These are phyloP conservation scores for Trichopoda pennipes DNA, from an alignment of 2,888 invertebrate species.

Conservation along the genomic window DNA sequence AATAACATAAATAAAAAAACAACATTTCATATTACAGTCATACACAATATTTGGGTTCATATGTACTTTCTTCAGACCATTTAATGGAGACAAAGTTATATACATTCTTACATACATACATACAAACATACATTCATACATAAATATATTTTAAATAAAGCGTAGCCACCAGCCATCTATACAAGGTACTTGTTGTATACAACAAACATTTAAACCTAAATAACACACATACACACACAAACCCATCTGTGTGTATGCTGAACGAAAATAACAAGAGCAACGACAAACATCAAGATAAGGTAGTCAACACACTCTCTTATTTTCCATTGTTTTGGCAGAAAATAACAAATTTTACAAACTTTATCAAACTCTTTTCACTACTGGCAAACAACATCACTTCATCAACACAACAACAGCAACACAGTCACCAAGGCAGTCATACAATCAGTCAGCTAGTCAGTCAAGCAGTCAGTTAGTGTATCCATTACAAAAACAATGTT, in stretches of 20 bases:
- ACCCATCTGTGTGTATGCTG: slow-evolving; percentile 12
- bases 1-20: not conserved
- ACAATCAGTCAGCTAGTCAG: not conserved
- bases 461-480: not conserved
- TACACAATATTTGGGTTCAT: slow-evolving; percentile 17
- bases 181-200: slow-evolving; percentile 60
- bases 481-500: slow-evolving; percentile 56
- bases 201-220: slow-evolving; percentile 39
- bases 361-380: slow-evolving; percentile 67
- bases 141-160: slow-evolving; percentile 74
- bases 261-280: slow-evolving; percentile 30
- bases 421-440: slow-evolving; percentile 59
- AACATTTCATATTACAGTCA: slow-evolving; percentile 17
- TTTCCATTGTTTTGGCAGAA: slow-evolving; percentile 50
- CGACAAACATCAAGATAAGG: slow-evolving; percentile 52
- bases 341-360: slow-evolving; percentile 56
- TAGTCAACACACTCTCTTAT: slow-evolving; percentile 51
- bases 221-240: not conserved
- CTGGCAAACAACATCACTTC: slow-evolving; percentile 74
- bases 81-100: slow-evolving; percentile 60
- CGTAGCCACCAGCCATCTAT: slow-evolving; percentile 76
- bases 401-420: slow-evolving; percentile 53
- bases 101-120: too few species aligned
- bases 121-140: not conserved
- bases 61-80: slow-evolving; percentile 58